Base-by-base conservation (phyloP, 1,140 invertebrate genomes). In the Drosophila sucinea region DNA sequence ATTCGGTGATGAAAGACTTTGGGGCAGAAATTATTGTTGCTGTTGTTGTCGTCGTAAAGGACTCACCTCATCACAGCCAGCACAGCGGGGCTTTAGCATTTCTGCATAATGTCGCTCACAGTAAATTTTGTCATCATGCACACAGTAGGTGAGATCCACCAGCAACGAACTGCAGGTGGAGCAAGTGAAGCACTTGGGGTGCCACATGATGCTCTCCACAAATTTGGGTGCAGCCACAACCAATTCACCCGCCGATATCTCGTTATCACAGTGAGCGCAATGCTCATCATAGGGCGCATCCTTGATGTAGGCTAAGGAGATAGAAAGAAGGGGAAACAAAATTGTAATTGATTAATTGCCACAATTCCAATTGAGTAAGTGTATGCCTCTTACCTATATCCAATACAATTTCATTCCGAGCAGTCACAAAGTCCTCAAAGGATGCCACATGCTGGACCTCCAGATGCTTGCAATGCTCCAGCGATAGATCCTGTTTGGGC, bases 41-140 rank as follows among this genome's bases (percentile, higher is more conserved):
- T 35, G 7, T 7, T 35, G 7, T 7, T 10, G 5, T 65, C 33
- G 27, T 25, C 55, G 30, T n/a, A 35, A 33, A 7, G 3, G n/a
- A 8, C 27, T 95, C 92, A 99, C 97, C 96, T 99, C 98, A 93
- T 99, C 98, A 93, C 98, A 99, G 72, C 97, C 97, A 40, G 96
- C 94, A 92, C 98, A 99, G 86, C 98, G 93, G 2, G 98, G 97
- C 92, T 98, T 98, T 76, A 98, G 93, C 85, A 96, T 94, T 92
- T 99, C 97, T 11, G 97, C 97, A 92, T 98, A 99, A 92, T 99
- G 98, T 61, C 98, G 94, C 91, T 98, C 97, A 92, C 98, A 99
- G 92, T 96, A 98, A 41, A 98, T 93, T 60, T 94, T 94, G 67
- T 96, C 96, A 70, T 98, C 96, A 90, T 97, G 94, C 54, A 96